phyloP scores from a whole-genome alignment of 1,140 invertebrate species.

The Parapsyche elsis region DNA sequence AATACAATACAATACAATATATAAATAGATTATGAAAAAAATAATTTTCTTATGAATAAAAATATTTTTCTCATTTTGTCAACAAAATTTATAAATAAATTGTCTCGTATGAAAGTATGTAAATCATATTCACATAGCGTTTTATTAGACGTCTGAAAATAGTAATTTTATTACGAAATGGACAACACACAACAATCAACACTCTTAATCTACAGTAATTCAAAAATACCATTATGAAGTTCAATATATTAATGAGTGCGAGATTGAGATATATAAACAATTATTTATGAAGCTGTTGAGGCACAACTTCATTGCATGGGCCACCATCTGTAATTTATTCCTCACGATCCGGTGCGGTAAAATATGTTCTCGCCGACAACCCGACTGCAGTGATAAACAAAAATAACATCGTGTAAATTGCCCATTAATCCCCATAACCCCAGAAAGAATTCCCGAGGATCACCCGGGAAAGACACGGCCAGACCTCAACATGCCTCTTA shows the following conservation, averaged over 20 bases:
- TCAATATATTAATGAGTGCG: slow-evolving; percentile 8
- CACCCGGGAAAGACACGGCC: not conserved
- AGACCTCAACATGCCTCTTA: slow-evolving; percentile 4
- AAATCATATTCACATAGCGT: no score
- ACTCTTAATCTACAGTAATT: no score
- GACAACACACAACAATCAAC: no score
- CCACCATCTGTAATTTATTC: slow-evolving; percentile 42
- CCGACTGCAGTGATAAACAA: slow-evolving; percentile 37
- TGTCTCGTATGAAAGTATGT: no score
- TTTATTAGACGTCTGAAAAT: no score
- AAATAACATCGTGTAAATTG: slow-evolving; percentile 48
- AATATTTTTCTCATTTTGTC: no score
- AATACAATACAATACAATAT: no score
- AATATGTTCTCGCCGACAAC: slow-evolving; percentile 35
- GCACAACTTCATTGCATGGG: slow-evolving; percentile 33
- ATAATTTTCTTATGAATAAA: no score
- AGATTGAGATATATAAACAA: slow-evolving; percentile 5
- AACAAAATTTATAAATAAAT: no score
- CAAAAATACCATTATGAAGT: no score
- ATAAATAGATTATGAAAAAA: no score
- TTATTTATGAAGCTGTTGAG: slow-evolving; percentile 17
- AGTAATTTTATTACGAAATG: no score
- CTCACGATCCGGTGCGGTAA: slow-evolving; percentile 24
- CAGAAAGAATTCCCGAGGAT: not conserved
- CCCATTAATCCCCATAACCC: slow-evolving; percentile 31